Conservation (phyloP, 2,113 vertebrate species). For the Oncorhynchus clarkii region DNA sequence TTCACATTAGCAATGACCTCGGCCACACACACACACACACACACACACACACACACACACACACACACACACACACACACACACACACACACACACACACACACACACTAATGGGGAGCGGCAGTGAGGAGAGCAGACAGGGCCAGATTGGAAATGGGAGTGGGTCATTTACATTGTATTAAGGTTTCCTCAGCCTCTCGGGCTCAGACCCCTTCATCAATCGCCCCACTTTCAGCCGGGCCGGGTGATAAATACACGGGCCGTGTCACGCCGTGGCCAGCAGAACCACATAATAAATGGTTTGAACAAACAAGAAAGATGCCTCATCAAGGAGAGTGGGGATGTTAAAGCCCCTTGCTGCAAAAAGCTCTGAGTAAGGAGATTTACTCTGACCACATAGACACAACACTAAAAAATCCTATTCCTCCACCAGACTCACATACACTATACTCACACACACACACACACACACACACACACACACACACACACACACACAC, state of each 20-base stretch:
- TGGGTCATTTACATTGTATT: conserved; percentile 97
- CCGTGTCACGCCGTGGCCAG: conserved; percentile 84
- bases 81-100: conserved; percentile 16
- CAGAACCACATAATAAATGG: conserved; percentile 90
- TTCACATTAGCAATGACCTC: conserved; percentile 88
- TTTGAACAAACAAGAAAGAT: conserved; percentile 91
- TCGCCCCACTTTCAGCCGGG: conserved; percentile 81
- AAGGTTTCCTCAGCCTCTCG: conserved; percentile 86
- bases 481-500: too few relatives aligned
- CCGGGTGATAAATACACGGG: conserved; percentile 86
- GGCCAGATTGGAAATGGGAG: conserved; percentile 87
- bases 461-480: too few relatives aligned
- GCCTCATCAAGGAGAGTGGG: conserved; percentile 89
- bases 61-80: conserved; percentile 3
- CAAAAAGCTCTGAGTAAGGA: conserved; percentile 83
- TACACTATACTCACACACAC: too few relatives aligned
- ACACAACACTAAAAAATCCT: conserved; percentile 65
- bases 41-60: conserved; percentile 20
- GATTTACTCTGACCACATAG: conserved; percentile 86
- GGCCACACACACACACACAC: conserved; percentile 70
- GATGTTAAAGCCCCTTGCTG: conserved; percentile 75
- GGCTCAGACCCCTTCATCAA: conserved; percentile 84
- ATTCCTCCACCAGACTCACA: conserved; percentile 43
- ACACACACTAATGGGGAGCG: conserved; percentile 22
- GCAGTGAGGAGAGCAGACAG: conserved; percentile 79